Evolutionary conservation across 2,113 vertebrate species (phyloP).

Genomic region (Numenius arquata): DNA sequence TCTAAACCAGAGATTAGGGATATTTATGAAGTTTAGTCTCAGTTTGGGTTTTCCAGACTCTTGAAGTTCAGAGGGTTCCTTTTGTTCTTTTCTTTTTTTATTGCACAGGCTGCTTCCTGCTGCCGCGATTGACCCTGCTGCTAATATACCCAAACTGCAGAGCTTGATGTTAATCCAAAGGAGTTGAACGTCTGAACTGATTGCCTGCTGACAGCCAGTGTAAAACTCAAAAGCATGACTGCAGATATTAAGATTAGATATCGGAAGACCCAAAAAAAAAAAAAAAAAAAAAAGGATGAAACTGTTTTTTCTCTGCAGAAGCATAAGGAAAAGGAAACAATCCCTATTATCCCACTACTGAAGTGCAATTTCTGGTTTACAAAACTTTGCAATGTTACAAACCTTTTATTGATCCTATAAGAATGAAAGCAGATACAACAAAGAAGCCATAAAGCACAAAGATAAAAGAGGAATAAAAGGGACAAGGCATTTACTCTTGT

Average conservation of each 20-base stretch:
- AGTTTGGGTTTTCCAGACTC: conserved; percentile 57
- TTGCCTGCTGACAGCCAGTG: conserved; percentile 43
- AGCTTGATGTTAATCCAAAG: conserved; percentile 36
- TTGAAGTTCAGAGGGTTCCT: conserved; percentile 55
- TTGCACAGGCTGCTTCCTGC: conserved; percentile 34
- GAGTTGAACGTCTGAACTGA: conserved; percentile 7
- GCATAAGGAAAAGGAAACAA: conserved; percentile 4
- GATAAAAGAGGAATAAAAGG: conserved; percentile 55
- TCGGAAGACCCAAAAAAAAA: not conserved
- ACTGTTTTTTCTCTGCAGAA: not conserved
- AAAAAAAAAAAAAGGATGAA: not conserved
- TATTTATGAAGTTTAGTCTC: conserved; percentile 63
- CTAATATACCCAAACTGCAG: conserved; percentile 40
- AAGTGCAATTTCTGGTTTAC: conserved; percentile 1
- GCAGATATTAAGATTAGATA: conserved; percentile 46
- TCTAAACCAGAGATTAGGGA: conserved; percentile 61
- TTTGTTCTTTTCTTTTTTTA: conserved; percentile 29
- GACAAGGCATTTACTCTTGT: conserved; percentile 38
- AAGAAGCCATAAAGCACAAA: conserved; percentile 13
- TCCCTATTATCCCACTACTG: not conserved
- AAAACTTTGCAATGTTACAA: conserved; percentile 24
- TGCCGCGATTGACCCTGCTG: conserved; percentile 40
- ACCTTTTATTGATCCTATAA: conserved; percentile 40
- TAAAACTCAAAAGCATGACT: conserved; percentile 46
- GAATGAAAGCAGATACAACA: conserved; percentile 35